Conservation (phyloP, 2,797 vertebrate species). For the Chiloscyllium punctatum region DNA sequence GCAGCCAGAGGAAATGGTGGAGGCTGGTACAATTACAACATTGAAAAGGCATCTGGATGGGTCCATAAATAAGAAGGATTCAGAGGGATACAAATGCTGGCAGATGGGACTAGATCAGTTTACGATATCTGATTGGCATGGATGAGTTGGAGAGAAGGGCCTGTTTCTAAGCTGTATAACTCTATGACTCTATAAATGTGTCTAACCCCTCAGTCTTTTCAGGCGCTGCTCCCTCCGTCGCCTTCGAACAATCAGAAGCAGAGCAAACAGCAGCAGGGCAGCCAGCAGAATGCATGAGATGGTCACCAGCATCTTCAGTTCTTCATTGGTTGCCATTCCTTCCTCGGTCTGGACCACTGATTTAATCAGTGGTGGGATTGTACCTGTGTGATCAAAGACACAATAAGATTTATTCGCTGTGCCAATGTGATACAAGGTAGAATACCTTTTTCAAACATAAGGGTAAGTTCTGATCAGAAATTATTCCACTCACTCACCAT, state of each 20-base stretch:
- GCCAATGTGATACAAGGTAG: not conserved
- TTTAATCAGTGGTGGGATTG: conserved; percentile 90
- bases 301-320: conserved; percentile 97
- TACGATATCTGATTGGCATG: too few relatives aligned
- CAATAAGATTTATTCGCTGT: not conserved
- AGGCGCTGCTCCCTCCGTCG: conserved; percentile 89
- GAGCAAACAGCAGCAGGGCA: conserved; percentile 80
- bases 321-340: conserved; percentile 84
- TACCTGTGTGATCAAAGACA: conserved; percentile 61
- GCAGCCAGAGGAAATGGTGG: too few relatives aligned
- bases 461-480: not conserved
- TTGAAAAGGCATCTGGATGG: too few relatives aligned
- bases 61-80: too few relatives aligned
- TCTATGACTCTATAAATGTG: not conserved
- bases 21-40: too few relatives aligned
- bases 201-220: conserved; percentile 86
- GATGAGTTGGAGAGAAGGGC: too few relatives aligned
- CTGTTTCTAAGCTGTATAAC: too few relatives aligned
- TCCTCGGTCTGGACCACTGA: conserved; percentile 82
- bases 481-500: not conserved
- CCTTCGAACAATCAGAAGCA: conserved; percentile 83
- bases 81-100: too few relatives aligned
- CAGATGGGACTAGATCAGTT: too few relatives aligned
- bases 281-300: conserved; percentile 88
- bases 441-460: not conserved